Evolutionary conservation across 2,888 invertebrate species (phyloP), one percentile per base, ranked within the genome.

Genomic region (Atherix ibis): DNA sequence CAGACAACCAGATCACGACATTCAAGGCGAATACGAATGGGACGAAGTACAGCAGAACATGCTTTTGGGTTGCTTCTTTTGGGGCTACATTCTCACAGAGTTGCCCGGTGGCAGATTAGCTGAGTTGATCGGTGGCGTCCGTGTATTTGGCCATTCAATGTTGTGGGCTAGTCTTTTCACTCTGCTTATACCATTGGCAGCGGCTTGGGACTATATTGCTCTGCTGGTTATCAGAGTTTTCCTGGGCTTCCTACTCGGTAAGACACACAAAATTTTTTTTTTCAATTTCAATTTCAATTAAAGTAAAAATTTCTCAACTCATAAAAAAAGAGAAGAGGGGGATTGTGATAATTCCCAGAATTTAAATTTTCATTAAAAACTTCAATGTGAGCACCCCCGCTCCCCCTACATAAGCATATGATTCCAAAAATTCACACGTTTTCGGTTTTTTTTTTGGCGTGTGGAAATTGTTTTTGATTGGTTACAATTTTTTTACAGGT

Each of bases 1-100:
- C 13, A 19, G 9, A 6, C 9, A 5, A 19, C 19, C 19, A 18
- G 45, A 46, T 17, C 31, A 31, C 3, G 44, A 40, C 25, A 5
- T 34, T 10, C 48, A 48, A 41, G 52, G 69, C 1, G 69, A 71
- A 42, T 88, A 81, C 61, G 56, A 70, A 15, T 89, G 88, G 88
- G 71, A 79, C 53, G 71, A 74, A 37, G 71, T 77, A 47, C 71
- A 81, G 49, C 79, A 79, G 52, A 88, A 88, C 49, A 67, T 77
- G 39, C 72, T 89, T 27, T 66, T 87, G 17, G 85, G 87, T 26
- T 76, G 79, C 48, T 91, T 91, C 69, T 91, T 84, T 68, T 89
- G 85, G 80, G 89, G 89, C 9, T 89, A 91, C 59, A 74, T 89
- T 29, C 67, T 85, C 39, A 88, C 88, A 41, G 89, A 89, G 60